Percentiles rank a stretch among this genome's conserved stretches.
Conservation (phyloP, 2,888 invertebrate genomes). For the Eurois occulta region DNA sequence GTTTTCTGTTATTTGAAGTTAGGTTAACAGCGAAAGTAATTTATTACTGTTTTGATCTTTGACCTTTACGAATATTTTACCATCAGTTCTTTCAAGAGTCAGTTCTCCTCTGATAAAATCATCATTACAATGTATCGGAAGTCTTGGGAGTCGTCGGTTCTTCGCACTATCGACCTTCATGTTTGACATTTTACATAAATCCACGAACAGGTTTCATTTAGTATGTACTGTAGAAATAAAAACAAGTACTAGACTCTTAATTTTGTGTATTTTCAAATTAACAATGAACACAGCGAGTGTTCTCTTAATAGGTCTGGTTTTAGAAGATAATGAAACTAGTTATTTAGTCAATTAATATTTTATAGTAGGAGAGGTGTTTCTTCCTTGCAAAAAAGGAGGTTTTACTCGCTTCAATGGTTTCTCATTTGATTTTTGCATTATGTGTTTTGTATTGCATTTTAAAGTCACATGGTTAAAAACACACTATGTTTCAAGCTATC, state of each 20-base stretch:
- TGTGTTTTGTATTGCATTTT: too few species aligned
- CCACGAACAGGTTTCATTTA: conserved; percentile 76
- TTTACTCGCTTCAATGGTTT: neutral
- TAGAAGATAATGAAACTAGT: conserved; percentile 14
- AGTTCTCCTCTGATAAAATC: conserved; percentile 38
- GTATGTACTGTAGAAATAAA: conserved; percentile 64
- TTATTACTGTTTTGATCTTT: conserved; percentile 24
- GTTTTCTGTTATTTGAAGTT: neutral
- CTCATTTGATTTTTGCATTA: neutral
- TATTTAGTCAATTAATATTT: conserved; percentile 6
- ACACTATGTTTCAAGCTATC: neutral
- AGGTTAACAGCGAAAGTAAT: conserved; percentile 12
- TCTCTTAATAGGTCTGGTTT: conserved; percentile 28
- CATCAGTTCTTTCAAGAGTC: conserved; percentile 21
- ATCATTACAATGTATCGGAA: conserved; percentile 71
- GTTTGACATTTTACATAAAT: conserved; percentile 78
- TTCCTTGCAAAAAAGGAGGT: neutral
- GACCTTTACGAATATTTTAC: conserved; percentile 37
- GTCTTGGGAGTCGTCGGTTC: conserved; percentile 73
- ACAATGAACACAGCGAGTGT: conserved; percentile 31
- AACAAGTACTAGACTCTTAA: conserved; percentile 62
- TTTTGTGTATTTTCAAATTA: conserved; percentile 45
- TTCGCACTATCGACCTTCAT: conserved; percentile 81
- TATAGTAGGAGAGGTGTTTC: neutral
- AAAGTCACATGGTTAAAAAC: too few species aligned